Evolutionary conservation across 1,140 invertebrate species (phyloP).

Genomic region (Gonatopus flavifemur): DNA sequence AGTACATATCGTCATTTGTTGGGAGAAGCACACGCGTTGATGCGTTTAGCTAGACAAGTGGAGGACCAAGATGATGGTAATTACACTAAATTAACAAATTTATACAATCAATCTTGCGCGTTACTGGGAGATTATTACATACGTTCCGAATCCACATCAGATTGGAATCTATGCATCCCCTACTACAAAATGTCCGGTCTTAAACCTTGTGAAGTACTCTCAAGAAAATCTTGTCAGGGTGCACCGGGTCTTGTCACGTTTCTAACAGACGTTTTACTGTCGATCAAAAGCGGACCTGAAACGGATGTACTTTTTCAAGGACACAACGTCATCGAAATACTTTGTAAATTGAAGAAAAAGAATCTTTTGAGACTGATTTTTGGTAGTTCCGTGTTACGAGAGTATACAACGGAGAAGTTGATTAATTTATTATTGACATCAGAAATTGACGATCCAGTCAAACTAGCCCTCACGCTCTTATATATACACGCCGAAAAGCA

Average conservation of each 20-base stretch:
- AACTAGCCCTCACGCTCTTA: constrained; percentile 57
- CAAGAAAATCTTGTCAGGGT: constrained; percentile 41
- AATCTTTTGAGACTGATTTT: constrained; percentile 61
- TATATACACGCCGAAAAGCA: constrained; percentile 61
- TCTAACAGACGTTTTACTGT: constrained; percentile 54
- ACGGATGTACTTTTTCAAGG: constrained; percentile 54
- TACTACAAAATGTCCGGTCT: constrained; percentile 65
- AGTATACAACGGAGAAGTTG: constrained; percentile 63
- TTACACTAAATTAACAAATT: constrained; percentile 53
- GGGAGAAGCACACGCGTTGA: constrained; percentile 67
- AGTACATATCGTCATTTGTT: constrained; percentile 68
- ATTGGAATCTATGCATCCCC: constrained; percentile 62
- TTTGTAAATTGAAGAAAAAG: constrained; percentile 51
- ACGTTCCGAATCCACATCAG: constrained; percentile 59
- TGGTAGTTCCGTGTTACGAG: constrained; percentile 58
- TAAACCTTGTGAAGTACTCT: constrained; percentile 56
- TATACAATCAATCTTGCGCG: constrained; percentile 64
- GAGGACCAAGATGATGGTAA: constrained; percentile 35
- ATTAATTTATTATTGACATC: constrained; percentile 52
- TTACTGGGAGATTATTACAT: constrained; percentile 68
- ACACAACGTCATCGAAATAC: constrained; percentile 58
- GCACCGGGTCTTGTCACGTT: constrained; percentile 60
- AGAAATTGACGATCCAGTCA: constrained; percentile 41
- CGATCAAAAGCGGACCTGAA: constrained; percentile 51
- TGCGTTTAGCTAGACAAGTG: constrained; percentile 57